Conservation (phyloP, 2,113 vertebrate species). For the Cettia cetti region DNA sequence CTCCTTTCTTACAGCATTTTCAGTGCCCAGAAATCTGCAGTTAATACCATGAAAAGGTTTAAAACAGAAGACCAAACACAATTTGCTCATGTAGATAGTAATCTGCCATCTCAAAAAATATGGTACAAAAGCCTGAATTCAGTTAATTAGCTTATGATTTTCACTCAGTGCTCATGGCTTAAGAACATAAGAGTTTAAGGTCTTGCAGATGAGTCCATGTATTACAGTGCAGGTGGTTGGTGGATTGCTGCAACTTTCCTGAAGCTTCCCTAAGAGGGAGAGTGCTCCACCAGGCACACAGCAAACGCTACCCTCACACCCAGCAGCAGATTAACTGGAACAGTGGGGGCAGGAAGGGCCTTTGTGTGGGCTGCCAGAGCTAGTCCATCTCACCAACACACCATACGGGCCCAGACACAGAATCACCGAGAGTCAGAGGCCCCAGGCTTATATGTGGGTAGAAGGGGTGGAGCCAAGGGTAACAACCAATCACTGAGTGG, state of each 20-base stretch:
- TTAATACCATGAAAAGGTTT: slow-evolving; percentile 1
- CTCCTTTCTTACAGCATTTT: slow-evolving; percentile 28
- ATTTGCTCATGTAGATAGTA: neutral
- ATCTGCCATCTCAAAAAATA: neutral
- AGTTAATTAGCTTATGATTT: neutral
- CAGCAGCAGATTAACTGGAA: neutral
- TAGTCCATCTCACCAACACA: neutral
- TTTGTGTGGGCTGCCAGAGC: neutral
- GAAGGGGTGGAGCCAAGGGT: neutral
- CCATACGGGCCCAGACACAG: neutral
- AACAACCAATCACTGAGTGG: neutral
- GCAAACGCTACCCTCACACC: neutral
- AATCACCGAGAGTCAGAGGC: rapidly evolving
- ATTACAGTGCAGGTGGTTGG: neutral
- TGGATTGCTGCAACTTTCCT: neutral
- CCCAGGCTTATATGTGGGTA: neutral
- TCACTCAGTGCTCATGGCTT: neutral
- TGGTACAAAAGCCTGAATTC: neutral
- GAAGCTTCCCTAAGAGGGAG: neutral
- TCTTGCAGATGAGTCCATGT: neutral
- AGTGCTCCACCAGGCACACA: neutral
- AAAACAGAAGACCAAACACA: neutral
- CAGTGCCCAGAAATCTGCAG: neutral
- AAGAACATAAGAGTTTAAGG: neutral
- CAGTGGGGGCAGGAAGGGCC: neutral